Percentiles rank a stretch among this genome's conserved stretches.
Conservation (phyloP, 2,113 vertebrate species). For the Apaloderma vittatum region DNA sequence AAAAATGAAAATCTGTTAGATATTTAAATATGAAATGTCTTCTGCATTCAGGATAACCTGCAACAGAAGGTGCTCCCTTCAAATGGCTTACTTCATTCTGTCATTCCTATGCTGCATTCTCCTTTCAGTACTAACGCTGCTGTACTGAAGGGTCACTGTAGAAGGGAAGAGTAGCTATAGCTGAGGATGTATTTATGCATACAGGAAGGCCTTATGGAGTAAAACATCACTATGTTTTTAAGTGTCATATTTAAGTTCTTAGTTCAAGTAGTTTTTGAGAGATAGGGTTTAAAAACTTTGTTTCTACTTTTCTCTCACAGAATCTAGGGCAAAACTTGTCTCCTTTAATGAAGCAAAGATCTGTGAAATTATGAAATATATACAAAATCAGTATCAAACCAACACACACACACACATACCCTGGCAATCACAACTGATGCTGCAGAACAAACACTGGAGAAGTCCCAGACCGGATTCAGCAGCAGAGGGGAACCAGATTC, state of each 20-base stretch:
- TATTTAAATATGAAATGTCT: background rate
- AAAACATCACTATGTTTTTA: background rate
- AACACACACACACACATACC: too few species aligned
- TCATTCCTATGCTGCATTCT: background rate
- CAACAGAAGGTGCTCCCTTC: background rate
- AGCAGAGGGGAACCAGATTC: too few species aligned
- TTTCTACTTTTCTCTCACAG: background rate
- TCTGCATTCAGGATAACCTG: background rate
- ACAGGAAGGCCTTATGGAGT: background rate
- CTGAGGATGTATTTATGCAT: background rate
- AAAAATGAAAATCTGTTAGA: conserved; percentile 47
- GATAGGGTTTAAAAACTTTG: background rate
- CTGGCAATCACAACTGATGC: too few species aligned
- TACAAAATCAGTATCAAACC: too few species aligned
- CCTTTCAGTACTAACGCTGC: background rate
- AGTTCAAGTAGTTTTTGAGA: background rate
- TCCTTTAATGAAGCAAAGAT: background rate
- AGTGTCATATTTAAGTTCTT: background rate
- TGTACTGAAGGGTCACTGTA: background rate
- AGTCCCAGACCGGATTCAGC: too few species aligned
- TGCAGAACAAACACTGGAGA: too few species aligned
- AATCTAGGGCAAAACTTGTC: background rate
- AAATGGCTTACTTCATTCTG: background rate
- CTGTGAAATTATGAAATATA: background rate
- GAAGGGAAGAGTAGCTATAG: background rate